Conservation (phyloP, 2,888 invertebrate species). For the Parnassius mnemosyne region DNA sequence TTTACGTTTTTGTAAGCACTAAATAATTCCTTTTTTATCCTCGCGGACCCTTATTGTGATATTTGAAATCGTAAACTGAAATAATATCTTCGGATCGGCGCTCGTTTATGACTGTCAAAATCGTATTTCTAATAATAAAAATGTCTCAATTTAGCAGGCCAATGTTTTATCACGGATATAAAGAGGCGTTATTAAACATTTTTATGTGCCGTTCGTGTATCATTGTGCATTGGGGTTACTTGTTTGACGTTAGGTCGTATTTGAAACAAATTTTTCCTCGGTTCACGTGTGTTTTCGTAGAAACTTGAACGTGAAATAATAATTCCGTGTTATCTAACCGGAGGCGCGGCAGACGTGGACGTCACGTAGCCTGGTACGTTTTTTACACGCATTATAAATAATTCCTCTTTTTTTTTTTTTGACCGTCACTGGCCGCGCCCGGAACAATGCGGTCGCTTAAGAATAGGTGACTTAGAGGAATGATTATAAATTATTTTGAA, state of each 20-base stretch:
- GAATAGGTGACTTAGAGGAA: constrained; percentile 22
- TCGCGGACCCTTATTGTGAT: constrained; percentile 52
- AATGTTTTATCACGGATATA: constrained; percentile 71
- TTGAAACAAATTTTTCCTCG: constrained; percentile 26
- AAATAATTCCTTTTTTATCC: constrained; percentile 39
- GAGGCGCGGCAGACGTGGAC: constrained; percentile 45
- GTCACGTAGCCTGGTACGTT: constrained; percentile 39
- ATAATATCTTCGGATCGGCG: constrained; percentile 66
- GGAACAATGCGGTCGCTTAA: constrained; percentile 4
- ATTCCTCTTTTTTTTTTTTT: constrained; percentile 35
- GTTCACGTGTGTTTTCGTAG: constrained; percentile 40
- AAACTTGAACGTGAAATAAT: constrained; percentile 56
- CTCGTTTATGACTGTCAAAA: constrained; percentile 74
- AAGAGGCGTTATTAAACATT: constrained; percentile 64
- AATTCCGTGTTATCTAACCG: constrained; percentile 58
- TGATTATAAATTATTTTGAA: constrained; percentile 10
- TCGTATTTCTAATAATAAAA: constrained; percentile 78
- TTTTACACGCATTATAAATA: constrained; percentile 55
- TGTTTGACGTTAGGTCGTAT: constrained; percentile 33
- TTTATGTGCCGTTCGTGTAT: constrained; percentile 56
- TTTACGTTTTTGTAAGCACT: neutral
- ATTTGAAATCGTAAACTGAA: constrained; percentile 68
- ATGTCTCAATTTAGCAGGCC: constrained; percentile 74
- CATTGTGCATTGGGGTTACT: constrained; percentile 46
- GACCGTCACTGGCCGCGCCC: constrained; percentile 8